A percentile compares a stretch with the other conserved stretches of the same genome.
Evolutionary conservation across 2,797 vertebrate species (phyloP).

Genomic region (Acipenser ruthenus): DNA sequence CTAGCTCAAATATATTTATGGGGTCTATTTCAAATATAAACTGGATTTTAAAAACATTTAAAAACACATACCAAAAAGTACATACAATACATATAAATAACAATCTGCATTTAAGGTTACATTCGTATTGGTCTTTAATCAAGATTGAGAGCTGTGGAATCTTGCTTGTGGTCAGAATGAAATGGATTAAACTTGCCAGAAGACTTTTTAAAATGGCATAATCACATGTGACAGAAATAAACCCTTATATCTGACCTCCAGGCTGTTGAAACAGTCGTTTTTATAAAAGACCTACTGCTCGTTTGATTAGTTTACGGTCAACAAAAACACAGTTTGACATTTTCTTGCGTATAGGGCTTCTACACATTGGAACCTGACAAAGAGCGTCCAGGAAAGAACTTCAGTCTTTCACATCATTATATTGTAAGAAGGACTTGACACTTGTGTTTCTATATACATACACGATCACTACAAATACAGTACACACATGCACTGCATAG

Average conservation of each 20-base stretch:
- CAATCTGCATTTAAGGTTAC: too few species aligned
- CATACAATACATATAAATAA: too few species aligned
- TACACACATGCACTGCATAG: neutral
- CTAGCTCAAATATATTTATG: too few species aligned
- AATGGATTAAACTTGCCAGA: neutral
- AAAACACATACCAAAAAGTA: too few species aligned
- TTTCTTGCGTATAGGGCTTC: neutral
- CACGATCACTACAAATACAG: neutral
- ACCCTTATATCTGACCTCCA: neutral
- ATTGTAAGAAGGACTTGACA: neutral
- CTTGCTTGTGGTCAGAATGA: neutral
- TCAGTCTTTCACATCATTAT: neutral
- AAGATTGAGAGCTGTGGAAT: too few species aligned
- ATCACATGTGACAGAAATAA: neutral
- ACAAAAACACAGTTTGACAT: neutral
- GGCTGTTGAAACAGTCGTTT: neutral
- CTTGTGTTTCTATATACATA: neutral
- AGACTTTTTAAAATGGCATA: neutral
- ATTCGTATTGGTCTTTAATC: too few species aligned
- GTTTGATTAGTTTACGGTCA: constrained; percentile 24
- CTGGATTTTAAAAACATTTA: too few species aligned
- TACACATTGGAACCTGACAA: neutral
- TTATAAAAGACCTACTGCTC: constrained; percentile 30
- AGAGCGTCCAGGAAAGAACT: neutral
- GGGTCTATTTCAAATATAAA: too few species aligned